phyloP scores from a whole-genome alignment of 2,888 invertebrate species.

The Clitarchus hookeri region DNA sequence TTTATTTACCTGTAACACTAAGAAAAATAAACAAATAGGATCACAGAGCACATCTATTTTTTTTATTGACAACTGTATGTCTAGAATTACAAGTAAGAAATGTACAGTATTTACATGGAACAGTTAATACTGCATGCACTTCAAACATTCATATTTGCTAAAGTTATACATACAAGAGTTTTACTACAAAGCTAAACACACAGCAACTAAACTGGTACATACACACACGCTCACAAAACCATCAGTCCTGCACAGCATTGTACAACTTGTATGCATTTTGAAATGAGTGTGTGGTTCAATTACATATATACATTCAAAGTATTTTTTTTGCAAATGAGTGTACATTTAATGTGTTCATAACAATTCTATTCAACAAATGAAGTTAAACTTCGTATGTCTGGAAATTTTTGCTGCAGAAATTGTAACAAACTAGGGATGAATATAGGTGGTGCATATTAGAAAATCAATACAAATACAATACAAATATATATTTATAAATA shows the following conservation, averaged over 20 bases:
- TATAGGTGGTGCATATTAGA: neutral
- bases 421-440: neutral
- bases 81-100: no score
- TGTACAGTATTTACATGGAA: slow-evolving; percentile 42
- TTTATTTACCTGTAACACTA: slow-evolving; percentile 11
- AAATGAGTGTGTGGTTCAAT: neutral
- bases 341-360: neutral
- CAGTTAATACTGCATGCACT: slow-evolving; percentile 29
- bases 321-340: neutral
- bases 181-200: slow-evolving; percentile 37
- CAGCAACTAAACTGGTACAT: slow-evolving; percentile 33
- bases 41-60: slow-evolving; percentile 34
- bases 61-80: slow-evolving; percentile 33
- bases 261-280: neutral
- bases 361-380: neutral
- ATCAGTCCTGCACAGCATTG: neutral
- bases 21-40: neutral
- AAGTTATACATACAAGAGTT: slow-evolving; percentile 36
- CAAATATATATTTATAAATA: slow-evolving; percentile 21
- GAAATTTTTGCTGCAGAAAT: neutral
- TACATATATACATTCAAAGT: slow-evolving; percentile 3
- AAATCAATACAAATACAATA: neutral
- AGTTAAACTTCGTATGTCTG: neutral
- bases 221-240: slow-evolving; percentile 26
- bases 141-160: slow-evolving; percentile 29